Evolutionary conservation across 2,888 invertebrate species (phyloP), one percentile per base, ranked within the genome.

Genomic region (Macrophya annulata): DNA sequence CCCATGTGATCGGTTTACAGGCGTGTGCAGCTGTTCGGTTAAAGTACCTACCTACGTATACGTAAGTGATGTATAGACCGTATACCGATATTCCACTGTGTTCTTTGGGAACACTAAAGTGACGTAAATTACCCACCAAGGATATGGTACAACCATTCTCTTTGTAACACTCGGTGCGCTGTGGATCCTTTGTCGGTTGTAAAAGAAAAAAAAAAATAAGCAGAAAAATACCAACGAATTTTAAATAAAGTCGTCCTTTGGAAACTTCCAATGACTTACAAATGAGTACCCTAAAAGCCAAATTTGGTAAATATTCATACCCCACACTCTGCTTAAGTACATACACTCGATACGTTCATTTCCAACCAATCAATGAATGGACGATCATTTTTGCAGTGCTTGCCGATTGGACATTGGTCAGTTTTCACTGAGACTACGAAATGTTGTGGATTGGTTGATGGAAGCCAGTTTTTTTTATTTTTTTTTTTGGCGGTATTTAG

Each of bases 101-200:
- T 68, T 68, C 68, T 68, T 68, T 12, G 9, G 77, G 77, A 77
- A 77, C 25, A 31, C 51, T 55, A 55, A 77, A 77, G 77, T 77
- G 77, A 77, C 51, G 77, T 77, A 77, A 77, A 77, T 77, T 77
- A 77, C 77, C 55, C 51, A 31, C 77, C 55, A 37, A 55, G 77
- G 77, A 77, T 77, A 74, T 45, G 45, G 31, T 77, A 55, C 45
- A 45, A 45, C 74, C 43, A 74, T 74, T 51, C 77, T 77, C 77
- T 77, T 77, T 77, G 77, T 77, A 37, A 21, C 74, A 74, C 43
- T 77, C 51, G 12, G 37, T 15, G 15, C 6, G 9, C 25, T 37
- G 72, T 2, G 3, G 21, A 55, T 77, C 77, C 77, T 77, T 77
- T 77, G 77, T 77, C 77, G 77, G 77, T 77, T 77, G 0, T 31